phyloP scores from a whole-genome alignment of 2,113 vertebrate genomes.

The Willisornis vidua region DNA sequence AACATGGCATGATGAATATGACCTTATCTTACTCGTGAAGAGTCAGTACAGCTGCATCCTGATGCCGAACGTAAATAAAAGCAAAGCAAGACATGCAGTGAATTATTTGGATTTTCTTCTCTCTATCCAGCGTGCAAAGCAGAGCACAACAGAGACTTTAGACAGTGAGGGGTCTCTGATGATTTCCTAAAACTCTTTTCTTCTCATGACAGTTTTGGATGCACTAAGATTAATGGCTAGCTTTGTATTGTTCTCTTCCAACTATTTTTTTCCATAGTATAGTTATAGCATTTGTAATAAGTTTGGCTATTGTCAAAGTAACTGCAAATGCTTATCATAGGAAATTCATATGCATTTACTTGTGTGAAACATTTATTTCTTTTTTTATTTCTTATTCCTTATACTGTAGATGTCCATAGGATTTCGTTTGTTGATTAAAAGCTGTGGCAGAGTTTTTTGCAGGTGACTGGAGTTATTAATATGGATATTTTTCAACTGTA shows the following conservation, averaged over 20 bases:
- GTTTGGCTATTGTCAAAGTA: background rate
- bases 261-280: background rate
- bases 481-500: background rate
- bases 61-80: background rate
- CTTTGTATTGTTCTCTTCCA: background rate
- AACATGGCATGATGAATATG: background rate
- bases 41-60: constrained; percentile 8
- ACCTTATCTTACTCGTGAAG: background rate
- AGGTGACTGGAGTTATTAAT: background rate
- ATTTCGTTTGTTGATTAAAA: background rate
- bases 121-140: background rate
- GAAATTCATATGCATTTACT: background rate
- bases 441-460: background rate
- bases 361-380: background rate
- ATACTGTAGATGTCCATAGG: background rate
- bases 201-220: background rate
- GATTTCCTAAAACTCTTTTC: background rate
- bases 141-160: background rate
- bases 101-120: background rate
- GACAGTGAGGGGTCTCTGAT: background rate
- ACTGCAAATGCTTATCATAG: background rate
- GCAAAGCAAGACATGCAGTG: background rate
- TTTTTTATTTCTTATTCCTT: background rate
- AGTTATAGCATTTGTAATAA: background rate
- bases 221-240: background rate